A percentile compares a stretch with the other conserved stretches of the same genome.
phyloP scores from a whole-genome alignment of 2,888 invertebrate species.

The Aphidius colemani region DNA sequence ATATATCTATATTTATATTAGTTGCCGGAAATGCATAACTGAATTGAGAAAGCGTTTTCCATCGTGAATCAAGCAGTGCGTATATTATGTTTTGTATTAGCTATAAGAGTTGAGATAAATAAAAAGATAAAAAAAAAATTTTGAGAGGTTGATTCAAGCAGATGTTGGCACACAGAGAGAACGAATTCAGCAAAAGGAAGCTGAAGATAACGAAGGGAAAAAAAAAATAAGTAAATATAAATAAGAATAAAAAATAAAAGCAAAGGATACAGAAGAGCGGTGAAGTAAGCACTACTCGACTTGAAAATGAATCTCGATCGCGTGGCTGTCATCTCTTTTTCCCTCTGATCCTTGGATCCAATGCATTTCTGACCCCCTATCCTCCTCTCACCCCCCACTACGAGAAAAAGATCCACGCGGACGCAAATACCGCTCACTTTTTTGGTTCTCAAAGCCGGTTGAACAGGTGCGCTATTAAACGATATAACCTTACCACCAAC shows the following conservation, averaged over 20 bases:
- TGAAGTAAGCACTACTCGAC: constrained; percentile 40
- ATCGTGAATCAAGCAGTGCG: constrained; percentile 20
- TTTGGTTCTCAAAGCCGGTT: constrained; percentile 34
- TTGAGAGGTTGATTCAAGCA: background rate
- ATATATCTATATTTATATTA: constrained; percentile 2
- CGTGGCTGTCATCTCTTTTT: constrained; percentile 57
- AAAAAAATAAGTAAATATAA: constrained; percentile 32
- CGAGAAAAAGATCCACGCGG: constrained; percentile 35
- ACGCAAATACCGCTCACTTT: constrained; percentile 20
- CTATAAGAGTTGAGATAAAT: background rate
- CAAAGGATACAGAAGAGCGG: constrained; percentile 30
- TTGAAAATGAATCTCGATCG: constrained; percentile 61
- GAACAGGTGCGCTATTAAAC: constrained; percentile 38
- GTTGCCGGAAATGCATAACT: constrained; percentile 12
- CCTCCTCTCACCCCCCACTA: constrained; percentile 32
- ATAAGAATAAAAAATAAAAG: constrained; percentile 19
- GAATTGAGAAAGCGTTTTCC: constrained; percentile 4
- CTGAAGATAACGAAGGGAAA: constrained; percentile 21
- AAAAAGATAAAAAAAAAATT: background rate
- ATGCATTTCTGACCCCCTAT: constrained; percentile 25
- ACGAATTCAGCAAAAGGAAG: constrained; percentile 11
- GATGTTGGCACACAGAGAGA: constrained; percentile 10
- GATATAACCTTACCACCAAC: constrained; percentile 25
- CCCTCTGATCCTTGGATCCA: constrained; percentile 21
- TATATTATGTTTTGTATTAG: constrained; percentile 12